Conservation (phyloP, 2,797 vertebrate species). For the Pangasius mekongensis region DNA sequence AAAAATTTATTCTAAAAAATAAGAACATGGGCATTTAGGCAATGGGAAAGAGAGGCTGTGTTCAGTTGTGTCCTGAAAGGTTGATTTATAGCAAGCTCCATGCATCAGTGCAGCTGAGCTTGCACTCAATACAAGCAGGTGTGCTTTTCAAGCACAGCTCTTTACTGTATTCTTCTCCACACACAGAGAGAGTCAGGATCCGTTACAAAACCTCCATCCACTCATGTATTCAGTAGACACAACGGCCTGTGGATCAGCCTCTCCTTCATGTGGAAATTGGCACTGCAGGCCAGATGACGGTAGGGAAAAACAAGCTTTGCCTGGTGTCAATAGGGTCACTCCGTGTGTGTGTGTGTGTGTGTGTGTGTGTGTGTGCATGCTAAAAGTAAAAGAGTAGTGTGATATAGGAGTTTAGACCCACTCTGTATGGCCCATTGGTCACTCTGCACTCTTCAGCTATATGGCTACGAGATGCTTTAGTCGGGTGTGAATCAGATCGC, state of each 20-base stretch:
- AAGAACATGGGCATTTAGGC: background rate
- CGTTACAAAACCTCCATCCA: slow-evolving; percentile 20
- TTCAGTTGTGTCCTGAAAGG: slow-evolving; percentile 1
- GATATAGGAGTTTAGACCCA: slow-evolving; percentile 53
- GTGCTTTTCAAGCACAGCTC: slow-evolving; percentile 35
- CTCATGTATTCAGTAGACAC: slow-evolving; percentile 25
- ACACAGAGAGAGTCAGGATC: background rate
- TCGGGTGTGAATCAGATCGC: slow-evolving; percentile 52
- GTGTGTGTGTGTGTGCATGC: background rate
- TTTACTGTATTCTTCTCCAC: slow-evolving; percentile 15
- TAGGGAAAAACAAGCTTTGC: background rate
- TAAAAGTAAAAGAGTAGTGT: slow-evolving; percentile 65
- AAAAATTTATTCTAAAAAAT: background rate
- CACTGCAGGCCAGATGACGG: slow-evolving; percentile 4
- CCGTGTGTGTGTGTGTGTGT: background rate
- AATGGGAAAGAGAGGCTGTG: background rate
- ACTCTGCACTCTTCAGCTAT: slow-evolving; percentile 53
- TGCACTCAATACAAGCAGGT: slow-evolving; percentile 48
- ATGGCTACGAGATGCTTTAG: slow-evolving; percentile 42
- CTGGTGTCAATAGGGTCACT: background rate
- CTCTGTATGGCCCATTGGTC: slow-evolving; percentile 20
- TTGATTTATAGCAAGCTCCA: slow-evolving; percentile 5
- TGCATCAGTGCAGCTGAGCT: slow-evolving; percentile 32
- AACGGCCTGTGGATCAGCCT: background rate
- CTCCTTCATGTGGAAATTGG: slow-evolving; percentile 19